Evolutionary conservation across 2,113 vertebrate genomes (phyloP), one percentile per base, ranked within the genome.

Genomic region (Trinectes maculatus): DNA sequence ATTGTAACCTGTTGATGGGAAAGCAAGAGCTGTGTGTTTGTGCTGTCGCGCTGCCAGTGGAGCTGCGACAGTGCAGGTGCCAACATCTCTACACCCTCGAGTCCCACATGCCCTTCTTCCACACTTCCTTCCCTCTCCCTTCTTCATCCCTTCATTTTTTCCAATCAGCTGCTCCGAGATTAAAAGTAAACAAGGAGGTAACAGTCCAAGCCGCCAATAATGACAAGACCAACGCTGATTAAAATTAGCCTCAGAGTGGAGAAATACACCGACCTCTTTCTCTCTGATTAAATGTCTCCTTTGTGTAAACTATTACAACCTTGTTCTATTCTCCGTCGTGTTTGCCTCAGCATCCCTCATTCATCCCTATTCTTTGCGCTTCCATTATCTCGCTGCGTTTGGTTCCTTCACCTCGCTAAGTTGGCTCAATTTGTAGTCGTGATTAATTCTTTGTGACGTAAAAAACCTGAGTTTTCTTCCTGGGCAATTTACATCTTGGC

Each of bases 101-200:
- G 53, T 57, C 54, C 67, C 53, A 28, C n/a, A 19, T 57, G 80
- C 28, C 60, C 61, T 71, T 72, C 70, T 44, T 59, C 19, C 26
- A 29, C 43, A 5, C 9, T n/a, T 37, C 34, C 22, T 24, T 25
- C n/a, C 19, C 49, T 26, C 15, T 8, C 12, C 48, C 48, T 37
- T 74, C 65, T 65, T 67, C 68, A 74, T 70, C 61, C 62, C 53
- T 64, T 33, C 72, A 77, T 77, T 55, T 79, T 60, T 82, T 88
- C 91, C 94, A 95, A 97, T 97, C 96, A 97, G 92, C 82, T 81
- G 85, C 83, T 82, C 59, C 40, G 67, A 86, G 92, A 94, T 94
- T 92, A 92, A 90, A 94, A 85, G 88, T 81, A 96, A 95, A 96
- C 93, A 94, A 89, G 88, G 91, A 92, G 87, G 66, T 93, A 94